phyloP scores from a whole-genome alignment of 2,797 vertebrate genomes.

The Gastrophryne carolinensis region DNA sequence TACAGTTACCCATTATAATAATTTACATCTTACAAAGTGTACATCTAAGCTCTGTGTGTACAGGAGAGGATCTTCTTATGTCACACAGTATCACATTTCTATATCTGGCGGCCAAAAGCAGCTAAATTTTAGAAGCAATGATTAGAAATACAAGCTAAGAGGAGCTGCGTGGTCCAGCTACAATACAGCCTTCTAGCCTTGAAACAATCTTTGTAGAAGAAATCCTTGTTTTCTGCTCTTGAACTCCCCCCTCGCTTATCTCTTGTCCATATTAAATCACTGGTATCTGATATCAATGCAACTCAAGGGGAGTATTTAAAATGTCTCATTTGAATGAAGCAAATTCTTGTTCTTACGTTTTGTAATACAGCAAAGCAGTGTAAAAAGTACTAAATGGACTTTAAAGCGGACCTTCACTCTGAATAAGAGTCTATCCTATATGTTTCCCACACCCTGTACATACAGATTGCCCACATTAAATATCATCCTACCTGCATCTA shows the following conservation, averaged over 20 bases:
- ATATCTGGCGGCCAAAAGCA: neutral
- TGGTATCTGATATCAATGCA: neutral
- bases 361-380: neutral
- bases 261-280: neutral
- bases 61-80: neutral
- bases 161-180: neutral
- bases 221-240: conserved; percentile 10
- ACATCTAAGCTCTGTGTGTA: neutral
- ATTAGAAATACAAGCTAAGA: neutral
- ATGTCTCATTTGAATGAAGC: neutral
- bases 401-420: too few species aligned
- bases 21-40: neutral
- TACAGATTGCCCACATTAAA: too few species aligned
- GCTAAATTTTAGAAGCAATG: neutral
- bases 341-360: neutral
- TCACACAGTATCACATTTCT: neutral
- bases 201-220: neutral
- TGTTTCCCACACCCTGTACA: too few species aligned
- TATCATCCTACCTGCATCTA: too few species aligned
- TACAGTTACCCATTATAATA: neutral
- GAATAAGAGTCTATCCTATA: too few species aligned
- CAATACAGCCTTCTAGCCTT: conserved; percentile 19
- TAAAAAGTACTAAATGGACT: too few species aligned
- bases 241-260: conserved; percentile 29
- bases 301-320: neutral